These are phyloP conservation scores for Pectinophora gossypiella DNA, from an alignment of 1,140 invertebrate species.

Conservation along the genomic window DNA sequence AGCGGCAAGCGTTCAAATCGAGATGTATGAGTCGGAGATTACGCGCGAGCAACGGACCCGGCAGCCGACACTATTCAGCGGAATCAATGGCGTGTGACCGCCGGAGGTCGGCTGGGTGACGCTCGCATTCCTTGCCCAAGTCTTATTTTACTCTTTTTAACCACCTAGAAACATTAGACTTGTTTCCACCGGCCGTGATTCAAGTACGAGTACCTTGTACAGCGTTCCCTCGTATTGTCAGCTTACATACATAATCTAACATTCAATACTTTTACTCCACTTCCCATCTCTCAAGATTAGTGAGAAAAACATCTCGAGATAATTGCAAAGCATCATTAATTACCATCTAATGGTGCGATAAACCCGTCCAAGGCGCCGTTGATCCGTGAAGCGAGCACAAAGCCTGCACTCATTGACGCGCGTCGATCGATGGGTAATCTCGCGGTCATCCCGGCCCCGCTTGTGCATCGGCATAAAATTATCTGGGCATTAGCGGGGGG, in stretches of 20 bases:
- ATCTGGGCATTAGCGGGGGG: conserved; percentile 57
- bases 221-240: no score
- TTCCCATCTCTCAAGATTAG: not conserved
- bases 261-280: not conserved
- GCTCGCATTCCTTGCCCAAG: conserved; percentile 53
- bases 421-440: conserved; percentile 53
- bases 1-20: conserved; percentile 27
- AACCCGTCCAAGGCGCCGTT: conserved; percentile 39
- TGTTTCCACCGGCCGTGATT: no score
- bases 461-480: conserved; percentile 62
- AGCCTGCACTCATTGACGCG: conserved; percentile 52
- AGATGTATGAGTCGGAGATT: conserved; percentile 48
- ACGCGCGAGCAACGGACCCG: conserved; percentile 32
- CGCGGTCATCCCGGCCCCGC: conserved; percentile 48
- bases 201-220: no score
- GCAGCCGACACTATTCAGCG: conserved; percentile 50
- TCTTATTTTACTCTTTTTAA: conserved; percentile 39
- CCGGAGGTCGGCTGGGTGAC: conserved; percentile 52
- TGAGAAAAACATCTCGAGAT: not conserved
- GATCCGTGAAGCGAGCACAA: conserved; percentile 51
- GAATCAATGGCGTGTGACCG: conserved; percentile 66
- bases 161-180: not conserved
- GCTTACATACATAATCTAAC: not conserved
- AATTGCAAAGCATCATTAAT: conserved; percentile 1
- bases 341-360: conserved; percentile 44